Evolutionary conservation across 1,140 invertebrate genomes (phyloP).

Genomic region (Cydia strobilella): DNA sequence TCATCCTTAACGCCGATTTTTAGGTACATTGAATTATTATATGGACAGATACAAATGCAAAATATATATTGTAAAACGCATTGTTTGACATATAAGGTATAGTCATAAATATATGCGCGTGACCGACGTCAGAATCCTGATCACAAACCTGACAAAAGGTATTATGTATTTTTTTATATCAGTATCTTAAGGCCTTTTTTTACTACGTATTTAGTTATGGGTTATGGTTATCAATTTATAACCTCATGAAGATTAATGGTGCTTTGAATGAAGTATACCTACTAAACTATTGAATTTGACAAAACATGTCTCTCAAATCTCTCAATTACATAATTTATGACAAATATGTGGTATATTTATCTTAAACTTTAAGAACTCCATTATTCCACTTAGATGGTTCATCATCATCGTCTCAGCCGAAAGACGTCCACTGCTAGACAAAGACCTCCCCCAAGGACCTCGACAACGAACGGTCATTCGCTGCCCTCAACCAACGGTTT

Average conservation of each 20-base stretch:
- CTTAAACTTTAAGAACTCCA: too few species aligned
- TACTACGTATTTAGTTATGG: background rate
- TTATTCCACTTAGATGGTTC: too few species aligned
- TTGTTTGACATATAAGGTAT: background rate
- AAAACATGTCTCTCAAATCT: background rate
- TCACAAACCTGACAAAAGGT: background rate
- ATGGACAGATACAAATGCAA: background rate
- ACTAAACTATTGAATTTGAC: constrained; percentile 9
- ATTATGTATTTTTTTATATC: background rate
- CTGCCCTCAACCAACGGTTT: too few species aligned
- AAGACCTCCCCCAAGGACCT: too few species aligned
- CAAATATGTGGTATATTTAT: too few species aligned
- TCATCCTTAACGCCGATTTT: too few species aligned
- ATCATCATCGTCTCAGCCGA: too few species aligned
- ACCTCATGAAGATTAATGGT: constrained; percentile 19
- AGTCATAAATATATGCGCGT: background rate
- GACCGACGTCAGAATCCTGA: constrained; percentile 2
- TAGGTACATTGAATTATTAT: background rate
- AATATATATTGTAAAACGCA: background rate
- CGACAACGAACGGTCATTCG: too few species aligned
- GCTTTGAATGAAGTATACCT: background rate
- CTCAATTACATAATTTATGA: too few species aligned
- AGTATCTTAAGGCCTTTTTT: background rate
- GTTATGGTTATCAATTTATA: background rate
- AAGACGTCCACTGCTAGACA: too few species aligned